Conservation (phyloP, 2,113 vertebrate genomes). For the Ancistrus triradiatus region DNA sequence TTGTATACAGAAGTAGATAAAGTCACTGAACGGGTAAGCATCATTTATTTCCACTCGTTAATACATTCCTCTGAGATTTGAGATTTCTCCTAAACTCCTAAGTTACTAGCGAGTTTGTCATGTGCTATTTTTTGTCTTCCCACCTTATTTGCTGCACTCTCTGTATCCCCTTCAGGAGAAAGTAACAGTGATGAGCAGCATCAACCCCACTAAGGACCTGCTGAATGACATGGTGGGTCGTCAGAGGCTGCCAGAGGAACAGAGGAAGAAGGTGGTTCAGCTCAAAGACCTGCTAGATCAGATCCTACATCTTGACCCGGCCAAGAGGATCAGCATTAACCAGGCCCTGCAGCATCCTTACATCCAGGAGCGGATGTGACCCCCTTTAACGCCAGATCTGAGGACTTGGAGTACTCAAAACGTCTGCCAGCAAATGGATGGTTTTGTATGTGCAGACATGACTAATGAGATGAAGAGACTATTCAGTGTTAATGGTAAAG, state of each 20-base stretch:
- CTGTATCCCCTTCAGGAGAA: conserved; percentile 77
- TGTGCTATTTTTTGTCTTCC: neutral
- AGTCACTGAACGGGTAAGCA: conserved; percentile 96
- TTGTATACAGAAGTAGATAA: conserved; percentile 99
- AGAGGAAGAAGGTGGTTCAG: conserved; percentile 97
- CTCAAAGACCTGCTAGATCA: conserved; percentile 97
- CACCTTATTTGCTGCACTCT: neutral
- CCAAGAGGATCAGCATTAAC: conserved; percentile 99
- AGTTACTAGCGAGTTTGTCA: too few species aligned
- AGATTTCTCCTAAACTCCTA: neutral
- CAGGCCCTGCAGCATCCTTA: conserved; percentile 98
- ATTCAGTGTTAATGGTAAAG: neutral
- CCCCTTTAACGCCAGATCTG: conserved; percentile 8
- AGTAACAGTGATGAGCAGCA: conserved; percentile 99
- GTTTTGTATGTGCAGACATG: conserved; percentile 41
- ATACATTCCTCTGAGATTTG: neutral
- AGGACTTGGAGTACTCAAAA: conserved; percentile 33
- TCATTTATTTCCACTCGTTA: neutral
- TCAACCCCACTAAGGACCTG: conserved; percentile 98
- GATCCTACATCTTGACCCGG: conserved; percentile 97
- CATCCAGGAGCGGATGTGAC: conserved; percentile 78
- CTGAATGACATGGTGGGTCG: conserved; percentile 92
- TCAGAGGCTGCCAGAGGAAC: conserved; percentile 97
- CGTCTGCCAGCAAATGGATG: conserved; percentile 34
- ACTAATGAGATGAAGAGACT: conserved; percentile 37